A percentile compares a stretch with the other conserved stretches of the same genome.
Conservation (phyloP, 2,113 vertebrate species). For the Larimichthys crocea region DNA sequence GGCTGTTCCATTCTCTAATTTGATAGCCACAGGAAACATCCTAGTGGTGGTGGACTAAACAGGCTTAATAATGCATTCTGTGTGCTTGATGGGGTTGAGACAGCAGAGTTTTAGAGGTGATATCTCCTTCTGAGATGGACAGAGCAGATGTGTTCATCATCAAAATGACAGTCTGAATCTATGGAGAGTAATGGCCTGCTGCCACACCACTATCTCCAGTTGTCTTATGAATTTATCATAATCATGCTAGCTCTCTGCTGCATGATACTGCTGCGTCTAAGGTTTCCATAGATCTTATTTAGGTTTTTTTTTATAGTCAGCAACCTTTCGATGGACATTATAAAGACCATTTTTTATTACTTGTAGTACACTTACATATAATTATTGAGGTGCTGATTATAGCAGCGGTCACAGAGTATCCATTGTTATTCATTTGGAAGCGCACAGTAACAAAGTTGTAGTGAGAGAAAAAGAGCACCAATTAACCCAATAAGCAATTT, state of each 20-base stretch:
- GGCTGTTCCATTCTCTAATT: background rate
- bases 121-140: conserved; percentile 49
- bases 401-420: background rate
- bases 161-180: conserved; percentile 58
- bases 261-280: conserved; percentile 20
- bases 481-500: background rate
- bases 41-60: conserved; percentile 12
- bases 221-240: conserved; percentile 68
- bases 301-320: conserved; percentile 14
- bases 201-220: conserved; percentile 53
- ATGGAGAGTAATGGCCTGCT: conserved; percentile 68
- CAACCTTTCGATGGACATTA: conserved; percentile 9
- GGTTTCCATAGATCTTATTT: conserved; percentile 19
- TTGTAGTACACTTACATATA: background rate
- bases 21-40: background rate
- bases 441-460: background rate
- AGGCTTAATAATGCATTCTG: conserved; percentile 50
- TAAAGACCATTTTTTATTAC: conserved; percentile 17
- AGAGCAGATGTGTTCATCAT: conserved; percentile 72
- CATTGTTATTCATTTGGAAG: background rate
- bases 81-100: conserved; percentile 35
- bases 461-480: background rate
- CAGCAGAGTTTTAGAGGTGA: conserved; percentile 27
- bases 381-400: background rate
- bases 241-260: conserved; percentile 37